phyloP scores from a whole-genome alignment of 2,797 vertebrate species.

The Chelidonichthys spinosus region DNA sequence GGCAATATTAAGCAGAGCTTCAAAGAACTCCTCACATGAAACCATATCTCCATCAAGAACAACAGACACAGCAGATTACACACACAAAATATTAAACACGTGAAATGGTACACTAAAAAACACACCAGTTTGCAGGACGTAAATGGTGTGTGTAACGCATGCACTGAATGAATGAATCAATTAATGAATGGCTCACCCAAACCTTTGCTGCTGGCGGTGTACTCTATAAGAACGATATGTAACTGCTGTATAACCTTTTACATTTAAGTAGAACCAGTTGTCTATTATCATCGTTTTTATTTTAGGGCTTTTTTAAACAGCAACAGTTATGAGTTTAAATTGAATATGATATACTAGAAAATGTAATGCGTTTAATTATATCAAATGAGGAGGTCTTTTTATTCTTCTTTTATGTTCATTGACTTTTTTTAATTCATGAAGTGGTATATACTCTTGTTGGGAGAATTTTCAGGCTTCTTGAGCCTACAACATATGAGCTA shows the following conservation, averaged over 20 bases:
- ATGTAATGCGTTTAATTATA: background rate
- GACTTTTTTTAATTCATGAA: background rate
- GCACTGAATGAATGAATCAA: background rate
- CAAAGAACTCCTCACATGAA: conserved; percentile 15
- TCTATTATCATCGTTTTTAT: background rate
- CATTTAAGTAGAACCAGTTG: background rate
- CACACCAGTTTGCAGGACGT: conserved; percentile 8
- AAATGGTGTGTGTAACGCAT: background rate
- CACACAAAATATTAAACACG: conserved; percentile 8
- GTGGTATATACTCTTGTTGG: background rate
- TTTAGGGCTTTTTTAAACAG: background rate
- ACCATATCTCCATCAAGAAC: conserved; percentile 15
- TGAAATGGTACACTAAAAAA: background rate
- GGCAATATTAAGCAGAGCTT: conserved; percentile 7
- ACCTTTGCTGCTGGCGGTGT: background rate
- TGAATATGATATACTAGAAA: background rate
- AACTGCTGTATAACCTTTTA: background rate
- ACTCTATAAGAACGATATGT: background rate
- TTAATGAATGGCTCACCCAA: background rate
- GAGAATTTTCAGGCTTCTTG: background rate
- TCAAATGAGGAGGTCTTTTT: background rate
- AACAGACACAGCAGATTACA: conserved; percentile 5
- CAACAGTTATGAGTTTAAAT: background rate
- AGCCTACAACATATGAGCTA: background rate
- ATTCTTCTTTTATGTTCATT: background rate